Evolutionary conservation across 2,797 vertebrate genomes (phyloP), one percentile per base, ranked within the genome.

Genomic region (Neoniphon sammara): DNA sequence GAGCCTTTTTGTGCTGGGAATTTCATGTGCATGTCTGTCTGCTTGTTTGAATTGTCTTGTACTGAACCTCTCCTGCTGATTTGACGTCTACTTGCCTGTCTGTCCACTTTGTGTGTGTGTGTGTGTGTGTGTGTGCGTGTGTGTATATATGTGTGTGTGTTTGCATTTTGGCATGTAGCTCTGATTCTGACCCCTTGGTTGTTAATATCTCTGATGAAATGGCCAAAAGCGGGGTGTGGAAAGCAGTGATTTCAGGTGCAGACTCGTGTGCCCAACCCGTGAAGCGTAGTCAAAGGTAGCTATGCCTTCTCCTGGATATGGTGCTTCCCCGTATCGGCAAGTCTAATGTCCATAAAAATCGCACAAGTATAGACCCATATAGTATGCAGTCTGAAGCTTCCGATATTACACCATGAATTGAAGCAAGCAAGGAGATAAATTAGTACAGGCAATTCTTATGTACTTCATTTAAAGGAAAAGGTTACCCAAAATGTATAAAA

Each of bases 151-250:
- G 44, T 60, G 44, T 77, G 66, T 64, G 44, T 70, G 58, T 80
- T 71, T 85, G 83, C 82, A 80, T 95, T 61, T 95, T 85, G 94
- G 94, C 94, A 94, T 93, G 91, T 91, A 97, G 97, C 88, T 89
- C 83, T 87, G 85, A 85, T 54, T 58, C 91, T 95, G 95, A 96
- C 90, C 95, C 94, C 80, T 95, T 95, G 90, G 61, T 96, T 94
- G 93, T 96, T 95, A 97, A 97, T 94, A 96, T 96, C 95, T 96
- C 95, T 94, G 95, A 96, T 84, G 95, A 97, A 94, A 96, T 96
- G 95, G 94, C 93, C 94, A 96, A 96, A 96, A 96, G 94, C 61
- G 91, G 94, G 83, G 93, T 93, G 72, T 96, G 95, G 95, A 97
- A 95, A 93, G 94, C 95, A 77, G 95, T 96, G 93, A 91, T 95